These are phyloP conservation scores for Aporophyla nigra DNA, from an alignment of 2,888 invertebrate genomes.

Conservation along the genomic window DNA sequence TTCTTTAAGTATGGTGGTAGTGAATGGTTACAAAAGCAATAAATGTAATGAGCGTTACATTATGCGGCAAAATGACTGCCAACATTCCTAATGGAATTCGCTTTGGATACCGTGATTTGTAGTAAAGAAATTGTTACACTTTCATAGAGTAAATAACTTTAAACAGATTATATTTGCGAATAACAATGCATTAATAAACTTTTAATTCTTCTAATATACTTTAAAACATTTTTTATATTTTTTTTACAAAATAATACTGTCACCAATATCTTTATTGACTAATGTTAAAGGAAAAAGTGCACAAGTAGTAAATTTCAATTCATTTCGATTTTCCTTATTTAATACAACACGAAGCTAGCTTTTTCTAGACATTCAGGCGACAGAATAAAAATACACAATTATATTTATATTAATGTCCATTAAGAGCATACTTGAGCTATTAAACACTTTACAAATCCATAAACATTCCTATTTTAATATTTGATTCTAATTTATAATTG, in stretches of 20 bases:
- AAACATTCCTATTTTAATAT: conserved; percentile 2
- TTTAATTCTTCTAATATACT: conserved; percentile 33
- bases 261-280: conserved; percentile 52
- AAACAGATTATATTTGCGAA: not conserved
- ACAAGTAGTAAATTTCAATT: conserved; percentile 44
- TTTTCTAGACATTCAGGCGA: conserved; percentile 81
- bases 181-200: conserved; percentile 49
- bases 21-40: not conserved
- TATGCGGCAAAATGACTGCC: conserved; percentile 16
- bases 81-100: not conserved
- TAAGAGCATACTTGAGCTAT: conserved; percentile 51
- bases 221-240: conserved; percentile 41
- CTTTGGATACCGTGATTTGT: not conserved
- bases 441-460: conserved; percentile 22
- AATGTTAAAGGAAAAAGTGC: conserved; percentile 46
- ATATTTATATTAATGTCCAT: conserved; percentile 52
- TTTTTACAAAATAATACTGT: conserved; percentile 66
- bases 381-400: conserved; percentile 68
- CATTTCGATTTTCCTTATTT: conserved; percentile 54
- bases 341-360: conserved; percentile 80
- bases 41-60: conserved; percentile 1
- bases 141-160: not conserved
- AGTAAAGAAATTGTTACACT: not conserved
- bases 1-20: not conserved
- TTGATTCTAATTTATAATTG: conserved; percentile 8